Evolutionary conservation across 35 echinoderm and acorn worm species (phyloP).

Genomic region (Stichopus chloronotus): DNA sequence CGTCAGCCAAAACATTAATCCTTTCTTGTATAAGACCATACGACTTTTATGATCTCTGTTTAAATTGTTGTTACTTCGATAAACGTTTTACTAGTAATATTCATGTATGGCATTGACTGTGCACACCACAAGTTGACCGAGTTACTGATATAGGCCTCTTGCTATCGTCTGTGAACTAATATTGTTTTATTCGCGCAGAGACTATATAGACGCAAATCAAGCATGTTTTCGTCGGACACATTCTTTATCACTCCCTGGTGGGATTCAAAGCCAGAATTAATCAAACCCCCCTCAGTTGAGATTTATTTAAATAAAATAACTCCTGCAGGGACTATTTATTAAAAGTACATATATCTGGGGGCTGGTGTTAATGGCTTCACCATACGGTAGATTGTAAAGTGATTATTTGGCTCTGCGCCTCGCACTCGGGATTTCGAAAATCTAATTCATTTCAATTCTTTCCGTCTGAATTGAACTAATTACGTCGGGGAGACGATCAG

Average conservation of each 20-base stretch:
- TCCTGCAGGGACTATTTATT: constrained; percentile 48
- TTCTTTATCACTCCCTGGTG: constrained; percentile 51
- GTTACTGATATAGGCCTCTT: neutral
- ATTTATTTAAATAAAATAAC: constrained; percentile 59
- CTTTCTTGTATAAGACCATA: too few species aligned
- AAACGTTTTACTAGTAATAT: neutral
- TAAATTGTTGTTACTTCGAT: too few species aligned
- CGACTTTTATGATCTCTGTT: too few species aligned
- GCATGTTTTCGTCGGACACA: constrained; percentile 24
- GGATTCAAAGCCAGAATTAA: constrained; percentile 41
- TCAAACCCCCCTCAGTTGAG: constrained; percentile 45
- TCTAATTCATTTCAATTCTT: constrained; percentile 51
- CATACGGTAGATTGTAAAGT: constrained; percentile 29
- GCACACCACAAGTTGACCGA: constrained; percentile 15
- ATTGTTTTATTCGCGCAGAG: neutral
- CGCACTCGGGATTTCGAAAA: constrained; percentile 20
- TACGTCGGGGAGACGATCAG: constrained; percentile 32
- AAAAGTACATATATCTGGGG: constrained; percentile 46
- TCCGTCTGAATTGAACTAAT: constrained; percentile 50
- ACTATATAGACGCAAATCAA: neutral
- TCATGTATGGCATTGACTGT: neutral
- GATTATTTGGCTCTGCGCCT: constrained; percentile 13
- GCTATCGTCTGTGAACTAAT: neutral
- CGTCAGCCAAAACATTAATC: too few species aligned
- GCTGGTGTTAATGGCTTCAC: constrained; percentile 42